Conservation (phyloP, 53 echinoderm and acorn worm species). For the Glandiceps talaboti region DNA sequence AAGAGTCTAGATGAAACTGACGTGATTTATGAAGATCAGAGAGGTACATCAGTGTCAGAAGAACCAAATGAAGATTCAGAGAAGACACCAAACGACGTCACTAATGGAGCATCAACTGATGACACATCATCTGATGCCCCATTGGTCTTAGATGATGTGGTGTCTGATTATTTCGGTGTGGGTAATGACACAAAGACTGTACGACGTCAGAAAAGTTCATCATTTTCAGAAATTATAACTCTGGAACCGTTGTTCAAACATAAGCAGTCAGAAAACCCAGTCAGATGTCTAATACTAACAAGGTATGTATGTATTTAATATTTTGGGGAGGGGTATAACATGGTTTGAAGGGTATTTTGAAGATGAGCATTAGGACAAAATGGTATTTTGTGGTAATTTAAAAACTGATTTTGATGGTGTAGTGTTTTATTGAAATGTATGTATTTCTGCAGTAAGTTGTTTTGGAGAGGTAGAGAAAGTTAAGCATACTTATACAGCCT, state of each 20-base stretch:
- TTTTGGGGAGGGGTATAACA: too few relatives aligned
- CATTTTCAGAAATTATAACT: neutral
- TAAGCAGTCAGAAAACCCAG: constrained; percentile 87
- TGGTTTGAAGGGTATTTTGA: too few relatives aligned
- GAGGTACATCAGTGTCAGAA: too few relatives aligned
- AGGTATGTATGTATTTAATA: too few relatives aligned
- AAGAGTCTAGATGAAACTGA: neutral
- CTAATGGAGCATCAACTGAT: too few relatives aligned
- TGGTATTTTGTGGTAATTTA: too few relatives aligned
- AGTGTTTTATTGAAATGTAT: too few relatives aligned
- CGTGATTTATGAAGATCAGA: neutral
- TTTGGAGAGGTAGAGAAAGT: too few relatives aligned
- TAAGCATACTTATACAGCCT: constrained; percentile 10
- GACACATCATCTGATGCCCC: too few relatives aligned
- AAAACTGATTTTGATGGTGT: too few relatives aligned
- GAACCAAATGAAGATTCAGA: neutral
- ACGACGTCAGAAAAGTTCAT: neutral
- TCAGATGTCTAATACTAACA: constrained; percentile 67
- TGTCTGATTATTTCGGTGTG: constrained; percentile 5
- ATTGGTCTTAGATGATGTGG: neutral
- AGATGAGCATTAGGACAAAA: too few relatives aligned
- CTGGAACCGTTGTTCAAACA: constrained; percentile 54
- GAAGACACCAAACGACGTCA: neutral
- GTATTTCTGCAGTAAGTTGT: too few relatives aligned
- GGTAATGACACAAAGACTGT: constrained; percentile 5